A percentile compares a stretch with the other conserved stretches of the same genome.
Conservation (phyloP, 2,888 invertebrate species). For the Lasioglossum vierecki region DNA sequence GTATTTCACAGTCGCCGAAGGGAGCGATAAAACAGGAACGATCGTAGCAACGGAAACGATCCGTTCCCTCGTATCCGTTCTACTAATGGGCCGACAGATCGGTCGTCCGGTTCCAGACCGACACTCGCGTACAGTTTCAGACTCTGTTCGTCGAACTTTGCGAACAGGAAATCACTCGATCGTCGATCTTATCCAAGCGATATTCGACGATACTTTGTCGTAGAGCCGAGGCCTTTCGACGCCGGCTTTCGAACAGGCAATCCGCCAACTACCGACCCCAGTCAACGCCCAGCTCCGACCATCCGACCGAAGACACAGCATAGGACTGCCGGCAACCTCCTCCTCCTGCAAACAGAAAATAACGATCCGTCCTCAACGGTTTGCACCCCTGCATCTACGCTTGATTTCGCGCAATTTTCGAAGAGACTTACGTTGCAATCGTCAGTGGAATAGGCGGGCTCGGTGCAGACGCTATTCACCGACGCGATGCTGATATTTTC, state of each 20-base stretch:
- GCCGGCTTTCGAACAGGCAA: slow-evolving; percentile 92
- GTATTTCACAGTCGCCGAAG: slow-evolving; percentile 30
- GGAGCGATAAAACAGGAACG: not conserved
- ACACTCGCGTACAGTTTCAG: not conserved
- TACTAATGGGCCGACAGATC: not conserved
- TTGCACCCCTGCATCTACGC: not conserved
- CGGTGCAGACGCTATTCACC: slow-evolving; percentile 93
- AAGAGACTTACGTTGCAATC: slow-evolving; percentile 91
- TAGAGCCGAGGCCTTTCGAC: slow-evolving; percentile 92
- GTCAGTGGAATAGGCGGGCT: slow-evolving; percentile 91
- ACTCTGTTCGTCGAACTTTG: slow-evolving; percentile 1
- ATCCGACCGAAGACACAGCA: slow-evolving; percentile 91
- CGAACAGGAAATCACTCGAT: slow-evolving; percentile 84
- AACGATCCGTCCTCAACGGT: not conserved
- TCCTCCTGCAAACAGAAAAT: slow-evolving; percentile 87
- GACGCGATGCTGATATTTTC: slow-evolving; percentile 94
- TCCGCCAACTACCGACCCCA: slow-evolving; percentile 94
- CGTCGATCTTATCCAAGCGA: slow-evolving; percentile 93
- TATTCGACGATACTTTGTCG: slow-evolving; percentile 92
- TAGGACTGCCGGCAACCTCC: slow-evolving; percentile 94
- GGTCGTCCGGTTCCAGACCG: slow-evolving; percentile 41
- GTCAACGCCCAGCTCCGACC: slow-evolving; percentile 91
- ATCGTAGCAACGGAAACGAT: not conserved
- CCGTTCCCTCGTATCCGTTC: slow-evolving; percentile 13
- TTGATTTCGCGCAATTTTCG: not conserved